phyloP scores from a whole-genome alignment of 2,797 vertebrate genomes.

The Parauchenoglanis ngamensis region DNA sequence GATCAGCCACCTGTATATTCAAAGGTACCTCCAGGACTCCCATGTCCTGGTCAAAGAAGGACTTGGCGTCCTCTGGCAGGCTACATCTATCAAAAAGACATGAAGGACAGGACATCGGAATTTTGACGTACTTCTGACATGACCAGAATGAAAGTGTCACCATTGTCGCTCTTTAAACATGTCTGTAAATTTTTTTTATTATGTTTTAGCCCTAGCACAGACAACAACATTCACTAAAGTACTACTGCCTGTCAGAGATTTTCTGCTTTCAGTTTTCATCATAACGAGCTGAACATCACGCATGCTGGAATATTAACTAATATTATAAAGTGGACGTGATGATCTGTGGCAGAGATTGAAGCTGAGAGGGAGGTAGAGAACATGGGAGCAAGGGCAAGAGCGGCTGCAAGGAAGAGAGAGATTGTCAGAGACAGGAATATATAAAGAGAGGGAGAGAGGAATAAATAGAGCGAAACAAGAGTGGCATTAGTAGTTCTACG shows the following conservation, averaged over 20 bases:
- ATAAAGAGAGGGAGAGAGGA: background rate
- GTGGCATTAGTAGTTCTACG: conserved; percentile 37
- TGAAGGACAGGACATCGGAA: background rate
- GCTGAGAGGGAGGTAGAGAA: conserved; percentile 18
- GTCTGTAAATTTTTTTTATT: background rate
- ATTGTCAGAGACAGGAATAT: background rate
- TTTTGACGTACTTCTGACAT: background rate
- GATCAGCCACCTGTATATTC: conserved; percentile 78
- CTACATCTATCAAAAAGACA: conserved; percentile 64
- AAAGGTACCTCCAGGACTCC: conserved; percentile 85
- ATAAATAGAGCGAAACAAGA: conserved; percentile 49
- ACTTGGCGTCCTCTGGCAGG: conserved; percentile 78
- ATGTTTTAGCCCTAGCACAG: background rate
- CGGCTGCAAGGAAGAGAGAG: background rate
- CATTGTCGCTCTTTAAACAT: background rate
- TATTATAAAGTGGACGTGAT: conserved; percentile 5
- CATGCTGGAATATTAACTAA: background rate
- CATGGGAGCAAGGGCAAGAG: background rate
- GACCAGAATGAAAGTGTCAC: background rate
- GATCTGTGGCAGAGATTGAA: conserved; percentile 8
- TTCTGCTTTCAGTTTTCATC: background rate
- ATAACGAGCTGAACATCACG: background rate
- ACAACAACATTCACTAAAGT: background rate
- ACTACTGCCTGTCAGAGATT: background rate
- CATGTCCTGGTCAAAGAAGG: conserved; percentile 82